Evolutionary conservation across 2,888 invertebrate genomes (phyloP).

Genomic region (Synanthedon myopaeformis): DNA sequence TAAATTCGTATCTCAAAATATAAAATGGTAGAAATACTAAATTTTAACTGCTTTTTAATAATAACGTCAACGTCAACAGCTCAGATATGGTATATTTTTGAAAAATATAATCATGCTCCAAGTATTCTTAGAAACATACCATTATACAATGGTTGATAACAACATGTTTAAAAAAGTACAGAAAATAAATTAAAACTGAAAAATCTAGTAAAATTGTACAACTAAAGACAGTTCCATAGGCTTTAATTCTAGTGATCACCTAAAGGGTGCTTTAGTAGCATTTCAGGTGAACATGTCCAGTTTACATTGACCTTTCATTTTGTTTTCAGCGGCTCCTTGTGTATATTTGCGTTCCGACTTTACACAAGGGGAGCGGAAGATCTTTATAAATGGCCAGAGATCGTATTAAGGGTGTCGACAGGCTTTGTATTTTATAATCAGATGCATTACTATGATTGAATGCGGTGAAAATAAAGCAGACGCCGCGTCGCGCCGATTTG

Average conservation of each 20-base stretch:
- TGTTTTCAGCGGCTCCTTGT: slow-evolving; percentile 38
- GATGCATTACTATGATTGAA: slow-evolving; percentile 33
- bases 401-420: slow-evolving; percentile 24
- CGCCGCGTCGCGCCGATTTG: slow-evolving; percentile 2
- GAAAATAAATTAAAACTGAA: too few relatives aligned
- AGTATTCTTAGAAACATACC: too few relatives aligned
- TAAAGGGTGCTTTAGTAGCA: slow-evolving; percentile 37
- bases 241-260: slow-evolving; percentile 6
- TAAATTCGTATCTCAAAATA: too few relatives aligned
- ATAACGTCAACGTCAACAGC: too few relatives aligned
- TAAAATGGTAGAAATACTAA: too few relatives aligned
- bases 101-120: too few relatives aligned
- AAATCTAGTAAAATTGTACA: not conserved
- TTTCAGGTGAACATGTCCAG: slow-evolving; percentile 52
- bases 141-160: too few relatives aligned
- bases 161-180: too few relatives aligned
- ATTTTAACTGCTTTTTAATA: too few relatives aligned
- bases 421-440: slow-evolving; percentile 40
- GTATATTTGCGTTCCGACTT: slow-evolving; percentile 36
- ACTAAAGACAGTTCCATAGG: not conserved
- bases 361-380: slow-evolving; percentile 20
- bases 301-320: slow-evolving; percentile 32
- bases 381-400: slow-evolving; percentile 22
- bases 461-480: slow-evolving; percentile 10
- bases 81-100: too few relatives aligned